A percentile compares a stretch with the other conserved stretches of the same genome.
Evolutionary conservation across 2,113 vertebrate species (phyloP).

Genomic region (Clarias magur): DNA sequence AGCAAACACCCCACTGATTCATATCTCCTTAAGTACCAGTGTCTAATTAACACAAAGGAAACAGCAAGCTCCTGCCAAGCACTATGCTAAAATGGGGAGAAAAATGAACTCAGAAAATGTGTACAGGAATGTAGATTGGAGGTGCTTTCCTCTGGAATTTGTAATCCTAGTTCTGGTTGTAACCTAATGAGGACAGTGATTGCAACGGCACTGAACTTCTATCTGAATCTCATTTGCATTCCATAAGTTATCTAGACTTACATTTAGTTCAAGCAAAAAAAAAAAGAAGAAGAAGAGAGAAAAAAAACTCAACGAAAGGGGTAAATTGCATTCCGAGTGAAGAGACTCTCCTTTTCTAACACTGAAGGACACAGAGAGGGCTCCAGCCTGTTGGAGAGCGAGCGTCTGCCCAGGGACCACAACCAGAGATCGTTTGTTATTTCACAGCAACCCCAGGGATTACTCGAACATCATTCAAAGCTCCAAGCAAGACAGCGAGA

Average conservation of each 20-base stretch:
- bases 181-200: constrained; percentile 41
- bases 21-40: constrained; percentile 57
- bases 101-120: constrained; percentile 42
- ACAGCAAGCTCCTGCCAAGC: constrained; percentile 54
- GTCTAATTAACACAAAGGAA: constrained; percentile 76
- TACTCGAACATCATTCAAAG: constrained; percentile 83
- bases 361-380: constrained; percentile 47
- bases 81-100: constrained; percentile 48
- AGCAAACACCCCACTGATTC: constrained; percentile 64
- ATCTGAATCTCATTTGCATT: constrained; percentile 19
- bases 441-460: constrained; percentile 72
- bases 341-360: not conserved
- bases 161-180: constrained; percentile 20
- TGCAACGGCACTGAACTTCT: not conserved
- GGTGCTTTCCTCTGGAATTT: constrained; percentile 15
- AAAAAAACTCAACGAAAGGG: not conserved
- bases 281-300: not conserved
- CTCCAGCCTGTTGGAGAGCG: constrained; percentile 46
- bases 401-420: constrained; percentile 51
- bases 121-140: not conserved
- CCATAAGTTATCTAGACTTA: not conserved
- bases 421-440: constrained; percentile 67
- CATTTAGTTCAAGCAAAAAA: not conserved
- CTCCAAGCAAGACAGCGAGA: constrained; percentile 77
- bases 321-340: constrained; percentile 19